Base-by-base conservation (phyloP, 2,888 invertebrate genomes). In the Drosophila leonis region DNA sequence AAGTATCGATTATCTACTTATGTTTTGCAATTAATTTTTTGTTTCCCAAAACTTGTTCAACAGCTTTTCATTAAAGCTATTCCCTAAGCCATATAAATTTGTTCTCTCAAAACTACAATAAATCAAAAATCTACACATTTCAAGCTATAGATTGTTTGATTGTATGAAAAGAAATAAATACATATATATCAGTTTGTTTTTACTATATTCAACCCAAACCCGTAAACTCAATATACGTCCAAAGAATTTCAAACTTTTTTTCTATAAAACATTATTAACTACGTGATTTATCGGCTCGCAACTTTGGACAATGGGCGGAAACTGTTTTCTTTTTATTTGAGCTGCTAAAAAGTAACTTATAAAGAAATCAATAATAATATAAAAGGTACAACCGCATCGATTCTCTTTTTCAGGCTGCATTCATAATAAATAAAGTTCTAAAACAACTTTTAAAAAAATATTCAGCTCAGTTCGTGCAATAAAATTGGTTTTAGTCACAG, bases 241-340 rank as follows among this genome's bases (percentile, higher is more conserved):
- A 18, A 29, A 10, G n/a, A 18, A 48, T 29, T 29, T 29, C 3
- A 10, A 48, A 48, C 29, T 48, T 48, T 29, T 29, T 29, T 44
- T 13, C 48, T 3, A 15, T 12, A 31, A 31, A 31, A 18, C 49
- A 29, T 29, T 48, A 49, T 49, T 49, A 49, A 7, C 49, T 49
- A 49, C 49, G 49, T 49, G 49, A 49, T 49, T 49, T 49, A 31
- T 49, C 12, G 12, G 31, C 31, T 18, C 7, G 20, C 31, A 33
- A 49, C 49, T 31, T 49, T 18, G 49, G 31, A 18, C 31, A 49
- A 18, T 31, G 31, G 31, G 7, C 18, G 18, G 49, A 49, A 18
- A 18, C 18, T 31, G 18, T 31, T 49, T 48, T n/a, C 6, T 29
- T 49, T 18, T 49, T 20, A 8, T 49, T 13, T 49, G 13, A 49